Percentiles rank a stretch among this genome's conserved stretches.
phyloP scores from a whole-genome alignment of 2,888 invertebrate genomes.

The Drosophila melanosoma region DNA sequence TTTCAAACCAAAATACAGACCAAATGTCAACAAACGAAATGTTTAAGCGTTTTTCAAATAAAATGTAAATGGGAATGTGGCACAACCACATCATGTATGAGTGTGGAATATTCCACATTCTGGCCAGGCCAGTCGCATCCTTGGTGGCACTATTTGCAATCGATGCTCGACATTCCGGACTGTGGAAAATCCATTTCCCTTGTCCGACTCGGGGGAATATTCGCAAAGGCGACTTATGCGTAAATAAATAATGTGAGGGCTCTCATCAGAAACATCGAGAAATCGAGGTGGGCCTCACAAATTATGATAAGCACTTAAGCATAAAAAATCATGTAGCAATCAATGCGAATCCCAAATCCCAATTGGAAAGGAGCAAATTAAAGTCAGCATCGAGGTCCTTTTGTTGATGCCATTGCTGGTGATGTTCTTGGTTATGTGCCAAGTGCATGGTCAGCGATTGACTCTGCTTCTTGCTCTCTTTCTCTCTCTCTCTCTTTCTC shows the following conservation, averaged over 20 bases:
- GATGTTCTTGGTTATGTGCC: conserved; percentile 50
- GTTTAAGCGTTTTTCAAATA: conserved; percentile 33
- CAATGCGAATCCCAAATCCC: conserved; percentile 61
- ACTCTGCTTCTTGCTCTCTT: conserved; percentile 3
- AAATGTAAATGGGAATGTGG: conserved; percentile 11
- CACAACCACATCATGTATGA: conserved; percentile 5
- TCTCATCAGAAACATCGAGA: conserved; percentile 9
- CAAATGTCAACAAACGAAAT: conserved; percentile 15
- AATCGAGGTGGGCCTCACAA: conserved; percentile 47
- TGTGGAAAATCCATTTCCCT: conserved; percentile 60
- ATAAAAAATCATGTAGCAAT: conserved; percentile 74
- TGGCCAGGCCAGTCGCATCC: conserved; percentile 5
- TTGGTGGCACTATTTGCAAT: conserved; percentile 29
- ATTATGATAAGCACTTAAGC: conserved; percentile 79
- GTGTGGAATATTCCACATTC: conserved; percentile 9
- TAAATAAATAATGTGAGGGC: conserved; percentile 51
- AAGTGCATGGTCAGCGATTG: conserved; percentile 71
- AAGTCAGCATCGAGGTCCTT: conserved; percentile 43
- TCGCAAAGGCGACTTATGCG: conserved; percentile 57
- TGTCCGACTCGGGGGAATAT: conserved; percentile 53
- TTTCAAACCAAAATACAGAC: background rate
- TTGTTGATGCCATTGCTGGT: background rate
- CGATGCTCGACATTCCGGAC: conserved; percentile 14
- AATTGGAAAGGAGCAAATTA: conserved; percentile 44
- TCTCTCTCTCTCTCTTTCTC: conserved; percentile 4